These are phyloP conservation scores for Platysternon megacephalum DNA, from an alignment of 2,113 vertebrate species.

Conservation along the genomic window DNA sequence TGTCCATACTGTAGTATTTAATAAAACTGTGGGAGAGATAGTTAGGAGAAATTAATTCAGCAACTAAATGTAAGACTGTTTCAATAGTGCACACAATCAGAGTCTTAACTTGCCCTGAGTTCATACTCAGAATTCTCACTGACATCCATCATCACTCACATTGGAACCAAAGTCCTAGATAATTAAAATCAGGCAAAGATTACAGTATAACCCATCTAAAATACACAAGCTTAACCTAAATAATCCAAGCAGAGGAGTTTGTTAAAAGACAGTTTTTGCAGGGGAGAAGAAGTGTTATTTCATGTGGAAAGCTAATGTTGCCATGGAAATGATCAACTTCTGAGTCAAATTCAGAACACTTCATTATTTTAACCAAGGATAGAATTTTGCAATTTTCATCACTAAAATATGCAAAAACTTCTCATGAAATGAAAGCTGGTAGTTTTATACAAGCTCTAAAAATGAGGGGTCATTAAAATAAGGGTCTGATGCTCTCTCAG, in stretches of 20 bases:
- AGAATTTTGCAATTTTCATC: not conserved
- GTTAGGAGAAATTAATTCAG: not conserved
- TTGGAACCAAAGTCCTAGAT: not conserved
- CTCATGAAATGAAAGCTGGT: not conserved
- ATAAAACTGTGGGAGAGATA: not conserved
- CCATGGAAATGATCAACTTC: not conserved
- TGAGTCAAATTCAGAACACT: not conserved
- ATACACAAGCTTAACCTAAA: not conserved
- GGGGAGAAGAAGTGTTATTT: not conserved
- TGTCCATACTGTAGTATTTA: not conserved
- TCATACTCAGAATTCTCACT: not conserved
- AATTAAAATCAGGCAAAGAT: slow-evolving; percentile 13
- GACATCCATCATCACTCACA: not conserved
- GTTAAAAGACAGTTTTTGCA: not conserved
- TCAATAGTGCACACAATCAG: not conserved
- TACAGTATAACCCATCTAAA: not conserved
- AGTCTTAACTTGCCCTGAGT: not conserved
- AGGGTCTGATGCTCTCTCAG: not conserved
- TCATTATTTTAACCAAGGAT: not conserved
- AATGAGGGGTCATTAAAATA: not conserved
- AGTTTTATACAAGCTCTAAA: not conserved
- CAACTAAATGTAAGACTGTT: not conserved
- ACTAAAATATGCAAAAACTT: not conserved
- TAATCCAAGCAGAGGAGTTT: not conserved
- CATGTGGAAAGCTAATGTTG: not conserved